Conservation (phyloP, 1,140 invertebrate genomes). For the Cydia strobilella region DNA sequence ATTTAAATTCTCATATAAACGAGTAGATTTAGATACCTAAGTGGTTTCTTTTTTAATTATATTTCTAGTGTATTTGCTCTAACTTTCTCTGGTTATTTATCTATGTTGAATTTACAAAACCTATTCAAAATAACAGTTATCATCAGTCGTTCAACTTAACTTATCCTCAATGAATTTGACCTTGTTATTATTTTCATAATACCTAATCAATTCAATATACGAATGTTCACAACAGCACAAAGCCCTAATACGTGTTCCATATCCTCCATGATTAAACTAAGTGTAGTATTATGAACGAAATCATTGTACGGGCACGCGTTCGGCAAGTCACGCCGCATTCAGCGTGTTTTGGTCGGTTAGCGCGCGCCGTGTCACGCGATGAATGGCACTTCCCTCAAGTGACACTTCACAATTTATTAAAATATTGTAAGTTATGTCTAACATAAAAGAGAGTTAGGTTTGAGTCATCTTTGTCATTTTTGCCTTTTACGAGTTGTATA, state of each 20-base stretch:
- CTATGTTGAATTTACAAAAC: too few species aligned
- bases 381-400: neutral
- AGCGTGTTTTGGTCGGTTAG: constrained; percentile 16
- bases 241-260: neutral
- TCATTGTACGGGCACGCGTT: neutral
- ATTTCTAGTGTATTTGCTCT: too few species aligned
- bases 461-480: neutral
- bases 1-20: too few species aligned
- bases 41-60: too few species aligned
- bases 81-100: too few species aligned
- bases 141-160: too few species aligned
- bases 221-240: neutral
- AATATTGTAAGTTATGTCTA: neutral
- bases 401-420: constrained; percentile 24
- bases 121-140: too few species aligned
- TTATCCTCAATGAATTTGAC: too few species aligned
- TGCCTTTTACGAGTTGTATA: neutral
- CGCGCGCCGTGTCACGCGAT: neutral
- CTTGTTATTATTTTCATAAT: too few species aligned
- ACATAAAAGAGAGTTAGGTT: neutral
- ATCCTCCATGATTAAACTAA: neutral
- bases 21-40: too few species aligned
- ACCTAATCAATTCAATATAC: too few species aligned
- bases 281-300: constrained; percentile 10
- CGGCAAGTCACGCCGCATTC: constrained; percentile 15